Evolutionary conservation across 2,888 invertebrate species (phyloP).

Genomic region (Drosophila cognata): DNA sequence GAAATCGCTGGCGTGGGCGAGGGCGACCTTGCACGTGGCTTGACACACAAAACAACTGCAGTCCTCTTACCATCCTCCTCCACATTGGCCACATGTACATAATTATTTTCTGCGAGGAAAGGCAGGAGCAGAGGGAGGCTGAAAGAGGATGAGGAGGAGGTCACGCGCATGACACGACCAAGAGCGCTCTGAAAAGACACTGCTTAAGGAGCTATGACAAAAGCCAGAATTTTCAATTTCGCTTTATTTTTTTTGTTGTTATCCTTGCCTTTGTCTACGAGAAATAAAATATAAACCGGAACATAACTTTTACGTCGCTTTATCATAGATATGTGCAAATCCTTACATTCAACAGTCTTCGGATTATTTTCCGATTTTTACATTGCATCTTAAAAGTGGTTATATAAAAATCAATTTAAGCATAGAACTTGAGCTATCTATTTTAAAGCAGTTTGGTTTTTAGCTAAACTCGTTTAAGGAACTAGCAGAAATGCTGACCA

Average conservation of each 20-base stretch:
- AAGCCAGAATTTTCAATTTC: slow-evolving; percentile 15
- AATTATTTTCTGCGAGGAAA: slow-evolving; percentile 48
- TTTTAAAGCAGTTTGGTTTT: background rate
- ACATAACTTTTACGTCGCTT: background rate
- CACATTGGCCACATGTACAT: slow-evolving; percentile 66
- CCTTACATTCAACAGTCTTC: background rate
- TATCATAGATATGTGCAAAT: background rate
- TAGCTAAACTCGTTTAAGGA: background rate
- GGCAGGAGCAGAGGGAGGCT: background rate
- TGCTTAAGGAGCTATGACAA: slow-evolving; percentile 36
- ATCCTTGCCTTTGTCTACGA: slow-evolving; percentile 1
- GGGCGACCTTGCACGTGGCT: slow-evolving; percentile 63
- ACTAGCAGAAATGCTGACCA: background rate
- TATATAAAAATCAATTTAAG: background rate
- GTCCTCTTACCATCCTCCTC: slow-evolving; percentile 19
- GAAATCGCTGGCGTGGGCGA: slow-evolving; percentile 30
- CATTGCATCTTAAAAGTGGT: background rate
- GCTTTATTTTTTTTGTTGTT: slow-evolving; percentile 10
- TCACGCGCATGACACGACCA: slow-evolving; percentile 53
- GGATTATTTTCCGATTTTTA: background rate
- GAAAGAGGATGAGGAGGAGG: slow-evolving; percentile 6
- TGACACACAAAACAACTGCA: slow-evolving; percentile 49
- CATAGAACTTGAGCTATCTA: background rate
- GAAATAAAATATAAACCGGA: background rate
- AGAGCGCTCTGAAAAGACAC: slow-evolving; percentile 32